These are phyloP conservation scores for Enteromius unitaeniatus DNA, from an alignment of 2,797 vertebrate genomes.

Conservation along the genomic window DNA sequence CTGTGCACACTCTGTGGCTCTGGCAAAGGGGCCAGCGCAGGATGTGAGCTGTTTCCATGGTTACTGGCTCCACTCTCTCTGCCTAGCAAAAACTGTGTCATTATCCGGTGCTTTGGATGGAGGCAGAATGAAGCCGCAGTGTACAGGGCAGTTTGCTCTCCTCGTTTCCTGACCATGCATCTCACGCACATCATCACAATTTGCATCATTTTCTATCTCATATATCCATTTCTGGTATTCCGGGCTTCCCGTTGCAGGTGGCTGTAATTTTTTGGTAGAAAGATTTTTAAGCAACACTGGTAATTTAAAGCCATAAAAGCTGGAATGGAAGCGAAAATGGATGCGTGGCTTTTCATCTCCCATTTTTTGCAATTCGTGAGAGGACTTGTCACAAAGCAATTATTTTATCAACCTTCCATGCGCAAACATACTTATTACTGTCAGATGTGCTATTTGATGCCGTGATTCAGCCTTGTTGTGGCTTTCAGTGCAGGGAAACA, in stretches of 20 bases:
- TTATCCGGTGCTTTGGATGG: conserved; percentile 82
- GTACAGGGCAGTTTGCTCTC: conserved; percentile 59
- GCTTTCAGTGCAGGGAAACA: conserved; percentile 26
- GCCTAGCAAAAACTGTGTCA: conserved; percentile 82
- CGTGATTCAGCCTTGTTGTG: conserved; percentile 3
- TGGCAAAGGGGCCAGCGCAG: conserved; percentile 72
- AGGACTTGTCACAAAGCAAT: conserved; percentile 57
- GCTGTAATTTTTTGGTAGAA: conserved; percentile 59
- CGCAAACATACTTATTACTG: conserved; percentile 38
- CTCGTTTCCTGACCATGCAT: conserved; percentile 52
- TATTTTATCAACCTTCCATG: conserved; percentile 52
- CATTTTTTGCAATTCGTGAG: conserved; percentile 50
- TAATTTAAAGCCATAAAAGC: conserved; percentile 67
- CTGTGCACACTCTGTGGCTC: conserved; percentile 72
- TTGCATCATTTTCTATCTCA: conserved; percentile 66
- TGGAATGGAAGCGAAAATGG: conserved; percentile 66
- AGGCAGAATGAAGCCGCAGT: conserved; percentile 64
- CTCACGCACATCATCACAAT: conserved; percentile 66
- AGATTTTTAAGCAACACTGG: conserved; percentile 59
- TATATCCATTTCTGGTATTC: conserved; percentile 63
- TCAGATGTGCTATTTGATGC: conserved; percentile 33
- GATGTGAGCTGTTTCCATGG: conserved; percentile 85
- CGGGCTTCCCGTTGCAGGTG: conserved; percentile 11
- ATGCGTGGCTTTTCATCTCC: conserved; percentile 49
- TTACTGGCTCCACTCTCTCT: conserved; percentile 77